phyloP scores from a whole-genome alignment of 2,113 vertebrate genomes.

The Petrocephalus zakoni region DNA sequence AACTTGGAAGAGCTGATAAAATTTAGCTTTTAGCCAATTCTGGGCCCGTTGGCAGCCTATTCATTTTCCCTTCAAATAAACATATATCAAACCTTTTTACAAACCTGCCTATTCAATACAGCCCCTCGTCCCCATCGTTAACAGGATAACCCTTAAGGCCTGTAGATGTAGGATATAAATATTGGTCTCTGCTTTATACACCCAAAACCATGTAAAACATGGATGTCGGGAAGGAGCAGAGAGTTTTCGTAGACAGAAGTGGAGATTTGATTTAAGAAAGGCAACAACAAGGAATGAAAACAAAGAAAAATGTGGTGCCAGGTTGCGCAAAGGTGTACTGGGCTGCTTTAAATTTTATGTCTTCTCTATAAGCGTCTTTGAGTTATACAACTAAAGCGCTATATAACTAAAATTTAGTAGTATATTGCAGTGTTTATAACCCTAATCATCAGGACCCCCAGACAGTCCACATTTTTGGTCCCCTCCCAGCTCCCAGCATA shows the following conservation, averaged over 20 bases:
- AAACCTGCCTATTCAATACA: neutral
- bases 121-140: no score
- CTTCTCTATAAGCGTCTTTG: no score
- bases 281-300: neutral
- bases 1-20: neutral
- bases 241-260: neutral
- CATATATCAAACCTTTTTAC: neutral
- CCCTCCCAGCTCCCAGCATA: neutral
- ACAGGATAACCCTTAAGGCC: no score
- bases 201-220: neutral
- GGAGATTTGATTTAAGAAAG: neutral
- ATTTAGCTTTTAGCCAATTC: neutral
- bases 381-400: no score
- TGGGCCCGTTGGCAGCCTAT: neutral
- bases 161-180: no score
- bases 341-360: no score
- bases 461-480: neutral
- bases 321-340: no score
- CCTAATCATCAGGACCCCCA: neutral
- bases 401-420: no score
- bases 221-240: neutral
- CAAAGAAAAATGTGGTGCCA: neutral
- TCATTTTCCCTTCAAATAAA: neutral
- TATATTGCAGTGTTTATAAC: neutral
- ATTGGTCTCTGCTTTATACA: no score